Evolutionary conservation across 2,888 invertebrate genomes (phyloP).

Genomic region (Lycia hirtaria): DNA sequence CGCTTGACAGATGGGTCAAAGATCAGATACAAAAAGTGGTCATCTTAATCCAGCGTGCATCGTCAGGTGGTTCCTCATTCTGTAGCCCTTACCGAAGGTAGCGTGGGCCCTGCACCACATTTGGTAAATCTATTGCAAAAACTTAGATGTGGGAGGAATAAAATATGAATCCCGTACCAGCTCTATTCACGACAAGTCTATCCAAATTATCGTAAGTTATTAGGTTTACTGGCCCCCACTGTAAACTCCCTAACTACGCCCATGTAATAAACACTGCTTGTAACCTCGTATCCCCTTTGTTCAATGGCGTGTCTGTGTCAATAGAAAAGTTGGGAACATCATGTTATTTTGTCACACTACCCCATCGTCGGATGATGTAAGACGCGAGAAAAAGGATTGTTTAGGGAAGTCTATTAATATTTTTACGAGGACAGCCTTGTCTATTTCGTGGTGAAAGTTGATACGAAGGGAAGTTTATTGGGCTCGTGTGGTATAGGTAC

Average conservation of each 20-base stretch:
- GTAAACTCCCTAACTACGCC: conserved; percentile 8
- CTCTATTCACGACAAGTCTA: no score
- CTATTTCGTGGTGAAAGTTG: conserved; percentile 17
- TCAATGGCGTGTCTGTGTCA: conserved; percentile 39
- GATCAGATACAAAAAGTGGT: no score
- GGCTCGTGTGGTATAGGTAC: not conserved
- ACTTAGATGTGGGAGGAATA: no score
- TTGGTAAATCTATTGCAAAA: no score
- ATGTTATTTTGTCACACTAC: conserved; percentile 39
- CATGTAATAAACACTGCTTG: conserved; percentile 42
- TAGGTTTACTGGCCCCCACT: not conserved
- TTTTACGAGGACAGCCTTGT: conserved; percentile 26
- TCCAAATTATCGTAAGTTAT: not conserved
- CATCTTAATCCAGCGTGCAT: no score
- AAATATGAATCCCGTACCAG: no score
- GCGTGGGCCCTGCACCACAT: no score
- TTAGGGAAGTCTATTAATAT: conserved; percentile 30
- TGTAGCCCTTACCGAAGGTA: no score
- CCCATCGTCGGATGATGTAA: conserved; percentile 28
- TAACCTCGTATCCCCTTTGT: conserved; percentile 49
- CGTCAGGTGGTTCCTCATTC: no score
- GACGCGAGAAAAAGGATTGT: conserved; percentile 41
- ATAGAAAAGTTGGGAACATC: conserved; percentile 36
- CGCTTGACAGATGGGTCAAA: no score
- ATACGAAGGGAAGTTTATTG: conserved; percentile 19